A percentile compares a stretch with the other conserved stretches of the same genome.
Conservation (phyloP, 2,797 vertebrate species). For the Sciurus carolinensis region DNA sequence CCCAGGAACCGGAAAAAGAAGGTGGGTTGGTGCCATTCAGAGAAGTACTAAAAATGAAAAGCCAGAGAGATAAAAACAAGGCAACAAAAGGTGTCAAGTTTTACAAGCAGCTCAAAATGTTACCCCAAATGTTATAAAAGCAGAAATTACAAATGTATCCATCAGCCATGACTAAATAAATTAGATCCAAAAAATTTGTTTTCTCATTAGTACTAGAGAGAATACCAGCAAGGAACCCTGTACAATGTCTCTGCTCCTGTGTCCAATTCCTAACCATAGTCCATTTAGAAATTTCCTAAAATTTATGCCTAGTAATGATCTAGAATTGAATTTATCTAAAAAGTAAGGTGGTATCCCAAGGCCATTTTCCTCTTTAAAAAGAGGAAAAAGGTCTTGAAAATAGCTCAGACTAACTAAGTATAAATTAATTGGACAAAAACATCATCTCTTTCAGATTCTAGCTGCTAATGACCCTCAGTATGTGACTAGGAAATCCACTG, state of each 20-base stretch:
- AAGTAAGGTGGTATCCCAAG: background rate
- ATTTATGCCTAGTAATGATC: constrained; percentile 29
- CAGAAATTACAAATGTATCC: background rate
- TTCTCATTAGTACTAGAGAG: background rate
- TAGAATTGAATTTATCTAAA: constrained; percentile 29
- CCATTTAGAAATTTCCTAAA: constrained; percentile 27
- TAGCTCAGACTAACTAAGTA: background rate
- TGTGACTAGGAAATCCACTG: background rate
- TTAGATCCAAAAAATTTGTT: background rate
- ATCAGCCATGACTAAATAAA: background rate
- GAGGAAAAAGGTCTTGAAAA: background rate
- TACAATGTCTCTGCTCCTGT: background rate
- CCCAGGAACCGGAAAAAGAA: constrained; percentile 92
- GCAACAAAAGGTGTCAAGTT: background rate
- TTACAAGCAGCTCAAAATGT: background rate
- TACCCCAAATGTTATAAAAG: background rate
- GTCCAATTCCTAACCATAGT: background rate
- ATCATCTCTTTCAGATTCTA: constrained; percentile 40
- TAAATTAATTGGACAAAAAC: constrained; percentile 41
- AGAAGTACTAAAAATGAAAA: constrained; percentile 85
- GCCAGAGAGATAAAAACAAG: constrained; percentile 16
- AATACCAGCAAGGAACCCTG: background rate
- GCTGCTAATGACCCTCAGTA: background rate
- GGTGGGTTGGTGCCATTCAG: constrained; percentile 88
- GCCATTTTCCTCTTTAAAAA: constrained; percentile 24